phyloP scores from a whole-genome alignment of 2,888 invertebrate species.

The Pammene fasciana region DNA sequence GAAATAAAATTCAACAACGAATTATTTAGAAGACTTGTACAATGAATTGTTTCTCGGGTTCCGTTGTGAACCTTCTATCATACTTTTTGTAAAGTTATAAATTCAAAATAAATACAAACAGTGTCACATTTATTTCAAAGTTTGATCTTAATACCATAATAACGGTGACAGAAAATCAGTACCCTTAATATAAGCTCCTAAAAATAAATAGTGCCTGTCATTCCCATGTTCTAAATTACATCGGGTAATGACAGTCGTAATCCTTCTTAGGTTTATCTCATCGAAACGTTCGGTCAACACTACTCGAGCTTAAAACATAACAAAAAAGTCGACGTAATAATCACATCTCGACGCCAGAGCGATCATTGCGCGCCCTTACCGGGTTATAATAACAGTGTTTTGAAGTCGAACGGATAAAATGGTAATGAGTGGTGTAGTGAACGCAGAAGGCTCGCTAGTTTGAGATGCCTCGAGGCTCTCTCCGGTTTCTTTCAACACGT shows the following conservation, averaged over 20 bases:
- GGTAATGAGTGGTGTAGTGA: constrained; percentile 70
- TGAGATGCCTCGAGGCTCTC: constrained; percentile 69
- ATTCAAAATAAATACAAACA: no score
- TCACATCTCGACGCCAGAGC: constrained; percentile 67
- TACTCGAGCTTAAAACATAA: constrained; percentile 63
- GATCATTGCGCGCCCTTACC: constrained; percentile 76
- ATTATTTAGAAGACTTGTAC: no score
- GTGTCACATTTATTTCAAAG: no score
- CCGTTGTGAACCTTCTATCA: not conserved
- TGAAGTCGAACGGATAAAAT: constrained; percentile 69
- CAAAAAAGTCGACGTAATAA: constrained; percentile 52
- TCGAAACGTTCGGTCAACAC: constrained; percentile 46
- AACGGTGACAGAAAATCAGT: no score
- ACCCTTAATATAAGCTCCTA: not conserved
- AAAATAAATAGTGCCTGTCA: constrained; percentile 27
- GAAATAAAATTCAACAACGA: no score
- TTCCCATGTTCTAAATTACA: constrained; percentile 47
- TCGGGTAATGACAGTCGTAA: constrained; percentile 49
- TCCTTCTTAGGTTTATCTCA: constrained; percentile 53
- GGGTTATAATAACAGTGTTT: constrained; percentile 78
- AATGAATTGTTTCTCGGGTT: not conserved
- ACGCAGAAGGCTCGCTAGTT: constrained; percentile 66
- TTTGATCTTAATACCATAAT: no score
- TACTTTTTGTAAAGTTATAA: no score
- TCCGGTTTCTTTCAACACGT: constrained; percentile 80